Evolutionary conservation across 92 coral and sea anemone genomes (phyloP).

Genomic region (Ricordea florida): DNA sequence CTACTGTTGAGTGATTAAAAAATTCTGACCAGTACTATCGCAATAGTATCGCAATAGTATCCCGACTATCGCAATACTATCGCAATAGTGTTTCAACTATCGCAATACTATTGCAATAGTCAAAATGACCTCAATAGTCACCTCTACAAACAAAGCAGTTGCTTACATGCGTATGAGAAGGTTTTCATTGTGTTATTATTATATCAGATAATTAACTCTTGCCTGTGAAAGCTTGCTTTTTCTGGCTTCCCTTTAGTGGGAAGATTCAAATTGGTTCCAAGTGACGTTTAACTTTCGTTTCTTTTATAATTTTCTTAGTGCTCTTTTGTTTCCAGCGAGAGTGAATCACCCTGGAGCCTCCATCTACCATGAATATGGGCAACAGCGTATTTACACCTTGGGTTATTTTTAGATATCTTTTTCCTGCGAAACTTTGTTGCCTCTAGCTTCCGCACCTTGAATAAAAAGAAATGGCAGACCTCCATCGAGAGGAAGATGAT

Average conservation of each 20-base stretch:
- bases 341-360: no score
- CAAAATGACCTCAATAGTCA: no score
- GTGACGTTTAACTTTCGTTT: neutral
- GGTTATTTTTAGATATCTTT: no score
- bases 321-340: neutral
- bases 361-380: no score
- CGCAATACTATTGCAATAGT: no score
- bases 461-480: no score
- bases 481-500: no score
- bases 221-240: neutral
- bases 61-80: constrained; percentile 45
- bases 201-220: neutral
- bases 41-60: constrained; percentile 49
- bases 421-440: no score
- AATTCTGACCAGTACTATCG: constrained; percentile 40
- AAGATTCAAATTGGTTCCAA: no score
- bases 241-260: neutral
- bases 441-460: no score
- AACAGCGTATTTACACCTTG: no score
- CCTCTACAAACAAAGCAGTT: constrained; percentile 9
- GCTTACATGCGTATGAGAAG: neutral
- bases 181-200: neutral
- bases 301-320: neutral
- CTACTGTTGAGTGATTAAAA: neutral
- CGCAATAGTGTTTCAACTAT: constrained; percentile 15